A percentile compares a stretch with the other conserved stretches of the same genome.
Evolutionary conservation across 2,888 invertebrate species (phyloP).

Genomic region (Microctonus hyperodae): DNA sequence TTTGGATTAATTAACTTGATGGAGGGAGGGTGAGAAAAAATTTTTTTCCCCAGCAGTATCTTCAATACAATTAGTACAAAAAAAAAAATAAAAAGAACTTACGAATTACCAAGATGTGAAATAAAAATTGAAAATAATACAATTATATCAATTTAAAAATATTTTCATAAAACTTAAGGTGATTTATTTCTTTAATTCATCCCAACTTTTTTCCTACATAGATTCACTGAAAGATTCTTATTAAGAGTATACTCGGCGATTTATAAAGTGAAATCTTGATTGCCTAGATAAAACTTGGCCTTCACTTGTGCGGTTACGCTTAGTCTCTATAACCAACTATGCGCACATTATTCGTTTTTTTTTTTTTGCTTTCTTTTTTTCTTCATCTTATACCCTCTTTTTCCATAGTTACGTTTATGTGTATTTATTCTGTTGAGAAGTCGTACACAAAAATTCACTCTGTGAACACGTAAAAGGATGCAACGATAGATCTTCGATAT

Average conservation of each 20-base stretch:
- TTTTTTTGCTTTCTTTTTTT: too few relatives aligned
- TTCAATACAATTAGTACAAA: neutral
- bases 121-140: neutral
- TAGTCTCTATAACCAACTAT: neutral
- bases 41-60: neutral
- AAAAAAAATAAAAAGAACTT: neutral
- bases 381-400: too few relatives aligned
- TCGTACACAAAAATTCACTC: conserved; percentile 13
- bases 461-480: conserved; percentile 28
- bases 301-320: conserved; percentile 2
- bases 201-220: too few relatives aligned
- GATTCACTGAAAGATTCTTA: too few relatives aligned
- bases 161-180: neutral
- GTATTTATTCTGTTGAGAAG: neutral
- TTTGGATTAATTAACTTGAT: neutral
- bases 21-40: neutral
- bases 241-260: neutral
- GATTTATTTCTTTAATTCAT: too few relatives aligned
- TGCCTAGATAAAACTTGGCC: conserved; percentile 23
- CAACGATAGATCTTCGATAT: conserved; percentile 28
- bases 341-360: neutral
- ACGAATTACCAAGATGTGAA: neutral
- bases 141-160: neutral
- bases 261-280: conserved; percentile 18
- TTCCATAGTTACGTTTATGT: too few relatives aligned